Base-by-base conservation (phyloP, 2,113 vertebrate species). In the Lates calcarifer region DNA sequence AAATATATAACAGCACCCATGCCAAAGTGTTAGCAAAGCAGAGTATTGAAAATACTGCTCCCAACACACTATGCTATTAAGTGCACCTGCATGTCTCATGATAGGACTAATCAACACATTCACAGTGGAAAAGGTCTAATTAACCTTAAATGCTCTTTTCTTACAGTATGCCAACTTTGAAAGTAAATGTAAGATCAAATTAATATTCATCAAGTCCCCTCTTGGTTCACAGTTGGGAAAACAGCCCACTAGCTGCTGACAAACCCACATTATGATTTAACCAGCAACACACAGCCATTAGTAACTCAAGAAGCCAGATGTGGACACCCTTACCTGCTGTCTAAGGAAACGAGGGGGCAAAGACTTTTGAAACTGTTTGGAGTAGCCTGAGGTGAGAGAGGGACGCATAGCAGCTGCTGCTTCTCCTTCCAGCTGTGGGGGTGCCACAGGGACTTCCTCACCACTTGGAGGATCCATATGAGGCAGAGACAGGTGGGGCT, bases 281-380 rank as follows among this genome's bases (percentile, higher is more conserved):
- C 20, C 5, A 37, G 43, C 20, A 47, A 51, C 4, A 57, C 29
- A 5, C 4, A 17, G 24, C 15, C 6, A 9, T 12, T 6, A n/a
- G 28, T 29, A 67, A 37, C 22, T 28, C 1, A 37, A 51, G 3
- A 39, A 11, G 18, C 6, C 43, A 39, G 56, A 66, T 9, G 41
- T 33, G 5, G 47, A 64, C 4, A 67, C 0, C 12, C 43, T 72
- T 94, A 98, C 98, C 97, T 99, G 98, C 79, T 99, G 98, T 84
- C 98, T 95, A 82, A 99, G 98, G 90, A 99, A 99, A 79, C 98
- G 96, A 49, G 98, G 98, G 29, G 98, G 98, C 35, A 99, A 90
- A 55, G 98, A 98, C 78, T 99, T 99, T 84, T 99, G 98, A 90
- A 99, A 99, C 91, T 99, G 98, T 83, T 99, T 99, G 57, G 98